phyloP scores from a whole-genome alignment of 2,888 invertebrate species.

The Orthosia gracilis region DNA sequence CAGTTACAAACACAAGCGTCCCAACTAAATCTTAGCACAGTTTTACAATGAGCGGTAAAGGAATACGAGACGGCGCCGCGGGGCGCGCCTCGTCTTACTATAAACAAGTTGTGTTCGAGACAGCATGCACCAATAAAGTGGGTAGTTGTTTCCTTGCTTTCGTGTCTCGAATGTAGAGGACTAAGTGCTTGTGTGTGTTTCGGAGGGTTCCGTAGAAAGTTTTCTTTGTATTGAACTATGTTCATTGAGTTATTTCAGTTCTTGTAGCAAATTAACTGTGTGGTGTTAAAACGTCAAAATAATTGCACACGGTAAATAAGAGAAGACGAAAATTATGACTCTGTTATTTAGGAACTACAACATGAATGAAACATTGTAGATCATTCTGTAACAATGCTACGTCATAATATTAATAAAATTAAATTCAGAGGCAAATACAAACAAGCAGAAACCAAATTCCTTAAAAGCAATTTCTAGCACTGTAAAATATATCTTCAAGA shows the following conservation, averaged over 20 bases:
- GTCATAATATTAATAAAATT: conserved; percentile 6
- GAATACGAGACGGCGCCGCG: conserved; percentile 57
- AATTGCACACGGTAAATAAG: background rate
- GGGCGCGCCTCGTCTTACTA: conserved; percentile 49
- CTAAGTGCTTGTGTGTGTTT: conserved; percentile 32
- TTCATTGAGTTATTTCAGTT: background rate
- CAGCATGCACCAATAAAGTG: conserved; percentile 67
- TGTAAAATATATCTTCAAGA: conserved; percentile 40
- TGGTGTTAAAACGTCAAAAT: background rate
- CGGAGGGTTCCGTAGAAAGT: conserved; percentile 45
- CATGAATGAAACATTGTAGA: background rate
- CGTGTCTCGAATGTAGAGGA: conserved; percentile 60
- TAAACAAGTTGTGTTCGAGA: conserved; percentile 66
- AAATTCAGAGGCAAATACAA: conserved; percentile 8
- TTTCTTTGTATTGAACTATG: background rate
- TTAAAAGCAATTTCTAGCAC: conserved; percentile 28
- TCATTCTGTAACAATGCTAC: background rate
- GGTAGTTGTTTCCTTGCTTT: conserved; percentile 62
- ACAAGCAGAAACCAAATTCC: conserved; percentile 18
- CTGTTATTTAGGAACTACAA: background rate
- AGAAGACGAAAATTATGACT: background rate
- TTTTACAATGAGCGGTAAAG: conserved; percentile 58
- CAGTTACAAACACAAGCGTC: conserved; percentile 18
- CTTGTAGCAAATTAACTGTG: background rate
- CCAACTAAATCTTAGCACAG: conserved; percentile 47